A percentile compares a stretch with the other conserved stretches of the same genome.
These are phyloP conservation scores for Aspidoscelis tigris DNA, from an alignment of 2,113 vertebrate genomes.

Conservation along the genomic window DNA sequence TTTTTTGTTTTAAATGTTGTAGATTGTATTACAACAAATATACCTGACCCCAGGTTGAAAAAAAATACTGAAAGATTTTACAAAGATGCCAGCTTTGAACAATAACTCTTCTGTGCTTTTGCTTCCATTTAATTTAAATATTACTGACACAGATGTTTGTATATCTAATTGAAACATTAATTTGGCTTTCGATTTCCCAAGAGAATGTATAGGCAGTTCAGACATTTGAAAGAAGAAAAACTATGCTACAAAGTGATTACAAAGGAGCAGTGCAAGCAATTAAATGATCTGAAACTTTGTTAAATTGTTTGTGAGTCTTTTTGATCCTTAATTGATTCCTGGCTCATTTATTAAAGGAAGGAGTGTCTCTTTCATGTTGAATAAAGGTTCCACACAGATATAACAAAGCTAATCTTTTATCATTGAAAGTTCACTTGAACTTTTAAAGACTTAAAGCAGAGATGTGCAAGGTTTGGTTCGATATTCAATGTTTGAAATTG, in stretches of 20 bases:
- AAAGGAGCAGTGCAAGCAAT: slow-evolving; percentile 53
- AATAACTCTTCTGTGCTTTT: slow-evolving; percentile 40
- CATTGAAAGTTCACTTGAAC: slow-evolving; percentile 43
- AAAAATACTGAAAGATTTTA: slow-evolving; percentile 19
- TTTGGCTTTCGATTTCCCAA: slow-evolving; percentile 61
- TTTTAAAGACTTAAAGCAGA: slow-evolving; percentile 26
- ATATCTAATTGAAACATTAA: slow-evolving; percentile 74
- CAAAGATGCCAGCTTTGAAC: slow-evolving; percentile 35
- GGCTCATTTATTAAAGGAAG: slow-evolving; percentile 45
- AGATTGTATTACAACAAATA: not conserved
- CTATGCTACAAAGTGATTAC: slow-evolving; percentile 54
- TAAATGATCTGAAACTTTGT: slow-evolving; percentile 60
- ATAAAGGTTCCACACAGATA: slow-evolving; percentile 42
- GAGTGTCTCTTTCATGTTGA: slow-evolving; percentile 52
- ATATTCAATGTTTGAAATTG: too few species aligned
- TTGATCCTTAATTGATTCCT: slow-evolving; percentile 56
- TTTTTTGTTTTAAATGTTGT: not conserved
- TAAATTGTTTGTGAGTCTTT: slow-evolving; percentile 62
- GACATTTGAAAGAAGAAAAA: slow-evolving; percentile 54
- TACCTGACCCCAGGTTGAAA: not conserved
- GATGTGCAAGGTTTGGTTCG: too few species aligned
- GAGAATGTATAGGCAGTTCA: slow-evolving; percentile 46
- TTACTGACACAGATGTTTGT: slow-evolving; percentile 64
- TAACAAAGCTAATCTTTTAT: slow-evolving; percentile 32
- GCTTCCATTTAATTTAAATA: slow-evolving; percentile 50